Percentiles rank a stretch among this genome's conserved stretches.
These are phyloP conservation scores for Cloeon dipterum DNA, from an alignment of 2,888 invertebrate species.

Conservation along the genomic window DNA sequence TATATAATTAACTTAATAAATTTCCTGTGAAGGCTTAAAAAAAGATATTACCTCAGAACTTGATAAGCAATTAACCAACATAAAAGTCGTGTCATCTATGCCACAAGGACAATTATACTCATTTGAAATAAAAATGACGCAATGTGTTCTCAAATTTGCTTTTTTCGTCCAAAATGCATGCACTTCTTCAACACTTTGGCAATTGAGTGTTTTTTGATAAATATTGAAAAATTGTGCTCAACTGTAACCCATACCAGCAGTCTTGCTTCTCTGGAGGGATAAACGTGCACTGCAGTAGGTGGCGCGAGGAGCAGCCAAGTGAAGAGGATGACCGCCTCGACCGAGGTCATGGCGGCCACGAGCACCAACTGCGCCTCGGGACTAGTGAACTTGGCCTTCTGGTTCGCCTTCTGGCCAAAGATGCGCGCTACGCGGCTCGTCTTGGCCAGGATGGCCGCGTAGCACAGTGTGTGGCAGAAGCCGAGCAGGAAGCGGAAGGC, in stretches of 20 bases:
- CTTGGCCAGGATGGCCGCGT: constrained; percentile 28
- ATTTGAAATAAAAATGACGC: too few species aligned
- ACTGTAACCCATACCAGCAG: constrained; percentile 18
- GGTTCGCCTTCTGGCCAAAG: constrained; percentile 21
- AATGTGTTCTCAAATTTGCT: too few species aligned
- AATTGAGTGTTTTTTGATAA: too few species aligned
- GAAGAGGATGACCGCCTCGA: constrained; percentile 23
- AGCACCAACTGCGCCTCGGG: constrained; percentile 25
- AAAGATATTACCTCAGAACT: too few species aligned
- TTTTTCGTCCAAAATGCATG: too few species aligned
- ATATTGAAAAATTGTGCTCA: too few species aligned
- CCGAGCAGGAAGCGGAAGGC: constrained; percentile 26
- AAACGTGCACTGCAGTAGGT: constrained; percentile 18
- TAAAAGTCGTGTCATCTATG: too few species aligned
- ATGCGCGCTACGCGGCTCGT: constrained; percentile 29
- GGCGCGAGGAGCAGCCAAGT: constrained; percentile 23
- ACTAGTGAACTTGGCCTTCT: constrained; percentile 22
- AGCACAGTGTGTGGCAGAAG: constrained; percentile 26
- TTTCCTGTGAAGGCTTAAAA: too few species aligned
- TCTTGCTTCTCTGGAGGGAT: constrained; percentile 17
- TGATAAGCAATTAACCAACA: too few species aligned
- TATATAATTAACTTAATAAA: too few species aligned
- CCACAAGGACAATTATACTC: too few species aligned
- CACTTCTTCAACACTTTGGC: too few species aligned
- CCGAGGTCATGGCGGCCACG: constrained; percentile 20